Evolutionary conservation across 2,113 vertebrate species (phyloP), one percentile per base, ranked within the genome.

Genomic region (Climacteris rufus): DNA sequence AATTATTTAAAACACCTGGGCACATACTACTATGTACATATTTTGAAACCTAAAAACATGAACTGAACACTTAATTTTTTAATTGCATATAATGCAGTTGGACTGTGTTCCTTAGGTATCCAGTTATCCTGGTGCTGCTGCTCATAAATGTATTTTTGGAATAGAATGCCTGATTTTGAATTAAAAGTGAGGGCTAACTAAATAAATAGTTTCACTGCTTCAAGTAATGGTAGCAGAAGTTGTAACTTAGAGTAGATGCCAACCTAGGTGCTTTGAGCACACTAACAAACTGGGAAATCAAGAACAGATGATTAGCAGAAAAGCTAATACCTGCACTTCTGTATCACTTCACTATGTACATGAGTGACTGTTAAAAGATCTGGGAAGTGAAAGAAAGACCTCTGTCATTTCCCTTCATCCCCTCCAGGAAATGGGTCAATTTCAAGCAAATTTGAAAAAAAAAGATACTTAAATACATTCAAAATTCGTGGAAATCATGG

Each of bases 1-100:
- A 50, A 39, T 24, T 65, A 53, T 24, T 15, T 76, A 47, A 28
- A 53, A 24, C 27, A 21, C 14, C 5, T 59, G 27, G 72, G 35
- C 11, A 68, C 6, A 2, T 33, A 68, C 11, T 68, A 31, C 7
- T 42, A 31, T 42, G 6, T 0, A 2, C 3, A 2, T 85, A n/a
- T 71, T 77, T 77, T 69, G 22, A 83, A 77, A 54, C 4, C 7
- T 54, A 23, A n/a, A 71, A 44, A 2, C 6, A 52, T 25, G 23
- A 88, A 20, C 15, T 31, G 65, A 63, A 33, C 21, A 23, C 11
- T 14, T 24, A 35, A 23, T 59, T 16, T 39, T 40, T 28, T 54
- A 33, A 45, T 42, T 44, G 7, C 15, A 39, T 10, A 10, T 56
- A 70, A 50, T n/a, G 14, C 14, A 44, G 15, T 15, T 44, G 33